Conservation (phyloP, 1,140 invertebrate genomes). For the Drosophila miranda region DNA sequence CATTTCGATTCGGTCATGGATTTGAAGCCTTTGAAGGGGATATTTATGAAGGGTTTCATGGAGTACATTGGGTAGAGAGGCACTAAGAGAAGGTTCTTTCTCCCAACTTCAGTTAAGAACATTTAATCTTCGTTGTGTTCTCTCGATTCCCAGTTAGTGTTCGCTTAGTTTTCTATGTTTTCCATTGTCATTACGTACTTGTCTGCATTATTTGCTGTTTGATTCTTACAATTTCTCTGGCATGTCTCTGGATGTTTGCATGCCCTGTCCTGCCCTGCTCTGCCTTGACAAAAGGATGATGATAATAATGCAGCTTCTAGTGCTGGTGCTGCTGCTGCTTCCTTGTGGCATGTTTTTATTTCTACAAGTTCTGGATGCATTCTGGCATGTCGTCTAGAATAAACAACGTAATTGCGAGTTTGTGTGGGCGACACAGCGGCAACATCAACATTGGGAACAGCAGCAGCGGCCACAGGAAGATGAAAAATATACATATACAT, state of each 20-base stretch:
- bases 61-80: too few species aligned
- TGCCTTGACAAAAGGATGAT: slow-evolving; percentile 62
- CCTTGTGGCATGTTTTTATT: slow-evolving; percentile 48
- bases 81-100: too few species aligned
- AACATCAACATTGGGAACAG: slow-evolving; percentile 10
- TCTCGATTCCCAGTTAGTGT: slow-evolving; percentile 12
- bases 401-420: slow-evolving; percentile 79
- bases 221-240: slow-evolving; percentile 67
- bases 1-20: not conserved
- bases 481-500: slow-evolving; percentile 29
- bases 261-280: slow-evolving; percentile 52
- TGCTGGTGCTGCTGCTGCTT: slow-evolving; percentile 41
- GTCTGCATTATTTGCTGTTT: slow-evolving; percentile 74
- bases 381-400: slow-evolving; percentile 72
- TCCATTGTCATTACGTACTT: slow-evolving; percentile 63
- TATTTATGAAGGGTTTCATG: too few species aligned
- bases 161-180: slow-evolving; percentile 41
- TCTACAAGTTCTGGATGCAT: slow-evolving; percentile 41
- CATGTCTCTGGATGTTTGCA: slow-evolving; percentile 72
- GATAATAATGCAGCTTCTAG: slow-evolving; percentile 20
- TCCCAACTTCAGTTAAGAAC: too few species aligned
- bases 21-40: not conserved
- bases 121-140: slow-evolving; percentile 8
- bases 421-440: slow-evolving; percentile 71
- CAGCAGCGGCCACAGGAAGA: slow-evolving; percentile 30